Base-by-base conservation (phyloP, 2,113 vertebrate species). In the Microcebus griseorufus region DNA sequence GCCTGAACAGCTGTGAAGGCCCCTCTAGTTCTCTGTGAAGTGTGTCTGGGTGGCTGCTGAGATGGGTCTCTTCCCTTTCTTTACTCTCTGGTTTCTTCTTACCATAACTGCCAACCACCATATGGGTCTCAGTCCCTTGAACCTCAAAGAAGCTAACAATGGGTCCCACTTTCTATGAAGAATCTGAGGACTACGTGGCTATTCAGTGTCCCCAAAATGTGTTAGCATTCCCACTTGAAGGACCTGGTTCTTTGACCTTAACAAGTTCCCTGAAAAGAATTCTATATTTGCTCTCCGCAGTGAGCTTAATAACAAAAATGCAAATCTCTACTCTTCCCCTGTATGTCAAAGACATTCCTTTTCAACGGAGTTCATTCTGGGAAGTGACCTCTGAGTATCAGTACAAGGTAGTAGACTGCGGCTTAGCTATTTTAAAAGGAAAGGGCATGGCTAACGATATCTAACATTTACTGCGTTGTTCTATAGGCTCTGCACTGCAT, bases 231-330 rank as follows among this genome's bases (percentile, higher is more conserved):
- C 23, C 29, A 37, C 9, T 25, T 58, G 76, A 91, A 75, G 23
- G 29, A 75, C 51, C 53, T 79, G 53, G 48, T 93, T 95, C 39
- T 84, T 72, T 42, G 81, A 69, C 39, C 37, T 32, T 53, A 69
- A 91, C 29, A 91, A 75, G 45, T 48, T 23, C 45, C 17, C 34
- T 73, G 48, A 55, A 91, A 76, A 93, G 48, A 39, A 70, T 12
- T 25, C 42, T 14, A 48, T 51, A 60, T 64, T 95, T 58, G 84
- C 42, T 90, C 53, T 93, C 80, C 67, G 84, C 53, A 39, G 78
- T 70, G 18, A 85, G 45, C 39, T 27, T 70, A 86, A 85, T 89
- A 80, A 88, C 81, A 94, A 81, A 95, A 80, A 93, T 72, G 67
- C 29, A 93, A 93, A 92, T 81, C 39, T 23, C 62, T 81, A 17